phyloP scores from a whole-genome alignment of 2,113 vertebrate genomes.

The Danionella cerebrum region DNA sequence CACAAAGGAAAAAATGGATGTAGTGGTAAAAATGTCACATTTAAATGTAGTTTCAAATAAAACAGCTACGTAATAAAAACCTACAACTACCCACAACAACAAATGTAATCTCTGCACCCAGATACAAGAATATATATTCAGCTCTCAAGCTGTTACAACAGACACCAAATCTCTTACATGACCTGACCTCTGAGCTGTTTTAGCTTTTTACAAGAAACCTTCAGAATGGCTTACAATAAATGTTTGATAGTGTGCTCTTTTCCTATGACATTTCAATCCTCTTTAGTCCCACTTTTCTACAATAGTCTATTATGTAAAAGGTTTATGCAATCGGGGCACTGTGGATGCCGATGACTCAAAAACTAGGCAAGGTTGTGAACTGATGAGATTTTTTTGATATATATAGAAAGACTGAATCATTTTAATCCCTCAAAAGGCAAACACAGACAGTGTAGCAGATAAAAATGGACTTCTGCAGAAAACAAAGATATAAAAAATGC shows the following conservation, averaged over 20 bases:
- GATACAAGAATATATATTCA: slow-evolving; percentile 9
- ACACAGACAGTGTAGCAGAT: neutral
- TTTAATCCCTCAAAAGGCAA: slow-evolving; percentile 23
- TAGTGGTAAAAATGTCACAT: slow-evolving; percentile 30
- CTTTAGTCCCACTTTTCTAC: slow-evolving; percentile 58
- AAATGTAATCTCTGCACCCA: slow-evolving; percentile 2
- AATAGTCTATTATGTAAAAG: slow-evolving; percentile 68
- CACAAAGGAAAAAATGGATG: no score
- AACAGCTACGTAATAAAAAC: neutral
- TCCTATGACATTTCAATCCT: slow-evolving; percentile 57
- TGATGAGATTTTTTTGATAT: slow-evolving; percentile 37
- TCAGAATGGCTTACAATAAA: slow-evolving; percentile 57
- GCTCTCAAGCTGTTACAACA: neutral
- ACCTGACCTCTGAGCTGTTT: slow-evolving; percentile 20
- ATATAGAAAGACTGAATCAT: slow-evolving; percentile 25
- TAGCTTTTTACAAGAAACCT: slow-evolving; percentile 45
- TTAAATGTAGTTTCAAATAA: neutral
- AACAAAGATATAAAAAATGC: no score
- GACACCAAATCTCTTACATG: neutral
- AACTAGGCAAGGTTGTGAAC: slow-evolving; percentile 54
- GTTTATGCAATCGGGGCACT: slow-evolving; percentile 63
- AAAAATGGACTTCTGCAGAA: slow-evolving; percentile 14
- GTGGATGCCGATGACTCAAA: slow-evolving; percentile 61
- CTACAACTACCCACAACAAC: neutral
- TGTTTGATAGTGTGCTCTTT: slow-evolving; percentile 61